These are phyloP conservation scores for Muscicapa adusta DNA, from an alignment of 2,113 vertebrate genomes.

Conservation along the genomic window DNA sequence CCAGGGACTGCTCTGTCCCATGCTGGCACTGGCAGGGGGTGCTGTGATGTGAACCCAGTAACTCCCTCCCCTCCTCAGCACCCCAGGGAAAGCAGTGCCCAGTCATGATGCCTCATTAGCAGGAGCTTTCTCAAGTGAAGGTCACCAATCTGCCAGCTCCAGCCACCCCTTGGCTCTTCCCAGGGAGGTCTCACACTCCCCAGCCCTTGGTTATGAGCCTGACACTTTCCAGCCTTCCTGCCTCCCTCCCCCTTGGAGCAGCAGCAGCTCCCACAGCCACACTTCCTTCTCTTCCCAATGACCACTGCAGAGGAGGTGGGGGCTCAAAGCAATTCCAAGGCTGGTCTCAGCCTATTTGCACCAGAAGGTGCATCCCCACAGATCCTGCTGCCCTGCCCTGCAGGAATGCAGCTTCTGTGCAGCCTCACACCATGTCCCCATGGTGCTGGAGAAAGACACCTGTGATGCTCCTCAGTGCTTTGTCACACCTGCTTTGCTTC, in stretches of 20 bases:
- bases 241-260: fast-evolving
- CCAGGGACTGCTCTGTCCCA: fast-evolving
- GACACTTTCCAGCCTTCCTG: fast-evolving
- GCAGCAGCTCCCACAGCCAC: neutral
- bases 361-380: neutral
- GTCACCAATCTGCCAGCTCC: neutral
- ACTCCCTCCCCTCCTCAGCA: neutral
- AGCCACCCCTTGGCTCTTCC: neutral
- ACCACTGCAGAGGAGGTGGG: neutral
- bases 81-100: neutral
- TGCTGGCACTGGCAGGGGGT: neutral
- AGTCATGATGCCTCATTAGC: neutral
- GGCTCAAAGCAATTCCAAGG: neutral
- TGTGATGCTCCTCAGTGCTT: neutral
- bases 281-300: neutral
- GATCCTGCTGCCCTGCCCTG: neutral
- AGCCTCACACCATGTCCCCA: neutral
- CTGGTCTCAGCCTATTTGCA: fast-evolving
- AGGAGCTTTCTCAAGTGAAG: neutral
- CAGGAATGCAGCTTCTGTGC: neutral
- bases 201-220: neutral
- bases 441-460: neutral
- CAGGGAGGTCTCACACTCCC: neutral
- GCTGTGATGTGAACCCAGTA: fast-evolving
- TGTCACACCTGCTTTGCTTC: neutral